Evolutionary conservation across 2,888 invertebrate species (phyloP).

Genomic region (Clanis bilineata): DNA sequence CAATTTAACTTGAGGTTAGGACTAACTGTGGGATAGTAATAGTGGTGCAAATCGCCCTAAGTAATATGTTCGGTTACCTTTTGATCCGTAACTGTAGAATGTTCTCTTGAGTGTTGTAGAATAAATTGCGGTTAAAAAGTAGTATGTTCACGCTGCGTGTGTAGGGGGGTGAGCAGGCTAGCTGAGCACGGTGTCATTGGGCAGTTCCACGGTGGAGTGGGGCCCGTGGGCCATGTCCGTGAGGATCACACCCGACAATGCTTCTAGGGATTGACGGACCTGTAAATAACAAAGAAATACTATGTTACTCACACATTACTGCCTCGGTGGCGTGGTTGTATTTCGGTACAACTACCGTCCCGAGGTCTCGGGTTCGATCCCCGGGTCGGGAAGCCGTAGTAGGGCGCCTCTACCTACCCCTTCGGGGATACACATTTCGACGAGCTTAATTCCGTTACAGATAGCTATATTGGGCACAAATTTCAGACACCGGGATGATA

Average conservation of each 20-base stretch:
- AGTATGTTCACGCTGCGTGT: not conserved
- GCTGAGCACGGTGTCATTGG: constrained; percentile 70
- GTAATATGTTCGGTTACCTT: too few relatives aligned
- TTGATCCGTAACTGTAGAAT: not conserved
- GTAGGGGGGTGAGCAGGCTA: constrained; percentile 44
- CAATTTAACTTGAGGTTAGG: too few relatives aligned
- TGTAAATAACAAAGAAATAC: constrained; percentile 52
- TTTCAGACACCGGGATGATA: too few relatives aligned
- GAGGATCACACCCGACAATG: constrained; percentile 86
- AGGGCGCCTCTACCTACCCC: not conserved
- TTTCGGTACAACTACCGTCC: too few relatives aligned
- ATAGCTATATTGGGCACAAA: too few relatives aligned
- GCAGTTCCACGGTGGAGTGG: constrained; percentile 47
- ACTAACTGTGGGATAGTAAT: too few relatives aligned
- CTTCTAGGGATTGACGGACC: constrained; percentile 92
- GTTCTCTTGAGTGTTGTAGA: not conserved
- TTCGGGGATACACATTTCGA: not conserved
- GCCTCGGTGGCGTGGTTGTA: too few relatives aligned
- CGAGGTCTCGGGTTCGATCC: not conserved
- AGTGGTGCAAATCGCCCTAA: too few relatives aligned
- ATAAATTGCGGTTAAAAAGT: not conserved
- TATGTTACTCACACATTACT: not conserved
- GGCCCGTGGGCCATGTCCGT: constrained; percentile 63
- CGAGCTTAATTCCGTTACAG: too few relatives aligned
- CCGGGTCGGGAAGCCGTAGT: too few relatives aligned